These are phyloP conservation scores for Sparidentex hasta DNA, from an alignment of 2,797 vertebrate species.

Conservation along the genomic window DNA sequence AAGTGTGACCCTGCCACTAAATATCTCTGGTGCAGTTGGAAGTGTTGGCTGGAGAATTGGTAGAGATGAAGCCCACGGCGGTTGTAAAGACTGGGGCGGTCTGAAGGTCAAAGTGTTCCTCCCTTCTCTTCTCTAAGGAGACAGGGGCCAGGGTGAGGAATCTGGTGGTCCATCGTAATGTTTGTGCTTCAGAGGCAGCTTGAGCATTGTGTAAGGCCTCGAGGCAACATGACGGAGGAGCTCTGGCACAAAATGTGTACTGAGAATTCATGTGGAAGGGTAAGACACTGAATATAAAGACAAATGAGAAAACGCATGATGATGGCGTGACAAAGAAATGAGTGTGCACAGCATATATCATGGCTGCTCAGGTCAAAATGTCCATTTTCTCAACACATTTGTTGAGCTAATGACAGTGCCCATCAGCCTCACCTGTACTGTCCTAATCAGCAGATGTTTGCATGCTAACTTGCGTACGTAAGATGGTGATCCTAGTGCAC, in stretches of 20 bases:
- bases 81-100: not conserved
- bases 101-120: constrained; percentile 49
- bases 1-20: not conserved
- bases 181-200: constrained; percentile 69
- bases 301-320: not conserved
- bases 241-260: constrained; percentile 2
- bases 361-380: too few relatives aligned
- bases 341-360: not conserved
- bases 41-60: not conserved
- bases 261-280: not conserved
- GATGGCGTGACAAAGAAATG: not conserved
- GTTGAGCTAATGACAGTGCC: too few relatives aligned
- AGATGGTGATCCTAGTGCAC: too few relatives aligned
- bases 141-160: constrained; percentile 74
- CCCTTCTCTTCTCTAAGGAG: constrained; percentile 29
- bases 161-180: constrained; percentile 70
- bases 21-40: not conserved
- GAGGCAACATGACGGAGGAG: constrained; percentile 24
- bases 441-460: too few relatives aligned
- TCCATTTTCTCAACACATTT: too few relatives aligned
- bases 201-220: constrained; percentile 41
- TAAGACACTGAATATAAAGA: not conserved
- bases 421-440: too few relatives aligned
- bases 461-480: too few relatives aligned
- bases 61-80: not conserved